Evolutionary conservation across 2,888 invertebrate genomes (phyloP), one percentile per base, ranked within the genome.

Genomic region (Drosophila nr. perissopoda): DNA sequence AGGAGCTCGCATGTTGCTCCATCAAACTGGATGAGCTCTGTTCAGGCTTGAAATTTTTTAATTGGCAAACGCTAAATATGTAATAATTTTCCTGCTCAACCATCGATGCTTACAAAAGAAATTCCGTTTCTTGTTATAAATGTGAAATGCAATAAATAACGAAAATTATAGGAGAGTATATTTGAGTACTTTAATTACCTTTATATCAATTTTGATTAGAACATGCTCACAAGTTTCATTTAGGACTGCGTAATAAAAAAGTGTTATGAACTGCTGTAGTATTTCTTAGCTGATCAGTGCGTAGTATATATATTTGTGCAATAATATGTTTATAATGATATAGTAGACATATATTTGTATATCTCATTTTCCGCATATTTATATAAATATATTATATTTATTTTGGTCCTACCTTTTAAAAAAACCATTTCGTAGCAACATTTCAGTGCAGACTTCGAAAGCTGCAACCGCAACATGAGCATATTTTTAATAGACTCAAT

Each of bases 1-100:
- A 65, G 56, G 49, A 33, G 13, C 45, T 68, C 31, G 36, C 66
- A 53, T 74, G 69, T 53, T 61, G 54, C 68, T 34, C 42, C 42
- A 42, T 56, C 27, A 29, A 38, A 27, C 25, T 18, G 34, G 34
- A 11, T 18, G 34, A 57, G 36, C 36, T 4, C 13, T 29, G 3
- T 16, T 29, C 13, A 1, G 64, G 16, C n/a, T 45, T 25, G 5
- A 2, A 21, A 16, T 25, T 27, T 34, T 36, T 61, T 34, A 45
- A 52, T 49, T 52, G 34, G 31, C 34, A 11, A 34, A n/a, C 21
- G n/a, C 34, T n/a, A 21, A 62, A 51, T n/a, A 21, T 4, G 18
- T 13, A 62, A 34, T n/a, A 4, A 11, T 27, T 49, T 34, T n/a
- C n/a, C 33, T 18, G 18, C 29, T 42, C 25, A 42, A 58, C 25